phyloP scores from a whole-genome alignment of 2,888 invertebrate species.

The Nymphalis urticae region DNA sequence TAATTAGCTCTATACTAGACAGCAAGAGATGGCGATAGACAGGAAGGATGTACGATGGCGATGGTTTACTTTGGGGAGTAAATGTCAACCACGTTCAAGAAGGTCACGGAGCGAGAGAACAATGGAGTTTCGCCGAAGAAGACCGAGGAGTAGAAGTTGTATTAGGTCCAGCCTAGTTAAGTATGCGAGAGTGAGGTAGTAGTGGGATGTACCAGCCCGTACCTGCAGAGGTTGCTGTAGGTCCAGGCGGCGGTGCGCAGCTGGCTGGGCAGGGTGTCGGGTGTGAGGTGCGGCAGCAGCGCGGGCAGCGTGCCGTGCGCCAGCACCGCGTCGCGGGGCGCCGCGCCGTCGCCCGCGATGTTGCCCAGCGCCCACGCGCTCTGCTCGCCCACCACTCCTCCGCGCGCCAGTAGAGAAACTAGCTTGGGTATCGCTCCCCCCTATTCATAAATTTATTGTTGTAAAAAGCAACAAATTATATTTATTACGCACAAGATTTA shows the following conservation, averaged over 20 bases:
- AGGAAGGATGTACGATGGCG: too few species aligned
- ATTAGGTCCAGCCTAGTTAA: too few species aligned
- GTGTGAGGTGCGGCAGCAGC: constrained; percentile 83
- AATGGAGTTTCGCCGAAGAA: too few species aligned
- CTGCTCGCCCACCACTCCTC: constrained; percentile 92
- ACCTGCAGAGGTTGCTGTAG: constrained; percentile 93
- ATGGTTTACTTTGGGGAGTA: too few species aligned
- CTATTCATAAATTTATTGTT: constrained; percentile 50
- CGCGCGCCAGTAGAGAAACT: constrained; percentile 86
- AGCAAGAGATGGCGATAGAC: too few species aligned
- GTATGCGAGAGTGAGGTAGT: too few species aligned
- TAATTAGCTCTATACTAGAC: too few species aligned
- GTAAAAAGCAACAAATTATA: not conserved
- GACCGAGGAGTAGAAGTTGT: too few species aligned
- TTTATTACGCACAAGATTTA: too few species aligned
- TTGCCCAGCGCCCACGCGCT: constrained; percentile 99
- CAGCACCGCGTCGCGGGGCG: constrained; percentile 91
- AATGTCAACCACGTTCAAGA: too few species aligned
- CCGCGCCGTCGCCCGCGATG: constrained; percentile 94
- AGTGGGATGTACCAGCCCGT: too few species aligned
- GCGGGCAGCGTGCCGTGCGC: constrained; percentile 86
- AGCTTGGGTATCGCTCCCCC: constrained; percentile 93
- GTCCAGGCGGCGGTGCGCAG: constrained; percentile 95
- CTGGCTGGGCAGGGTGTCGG: constrained; percentile 79
- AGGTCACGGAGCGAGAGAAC: too few species aligned